Evolutionary conservation across 35 echinoderm and acorn worm species (phyloP).

Genomic region (Hemicentrotus pulcherrimus): DNA sequence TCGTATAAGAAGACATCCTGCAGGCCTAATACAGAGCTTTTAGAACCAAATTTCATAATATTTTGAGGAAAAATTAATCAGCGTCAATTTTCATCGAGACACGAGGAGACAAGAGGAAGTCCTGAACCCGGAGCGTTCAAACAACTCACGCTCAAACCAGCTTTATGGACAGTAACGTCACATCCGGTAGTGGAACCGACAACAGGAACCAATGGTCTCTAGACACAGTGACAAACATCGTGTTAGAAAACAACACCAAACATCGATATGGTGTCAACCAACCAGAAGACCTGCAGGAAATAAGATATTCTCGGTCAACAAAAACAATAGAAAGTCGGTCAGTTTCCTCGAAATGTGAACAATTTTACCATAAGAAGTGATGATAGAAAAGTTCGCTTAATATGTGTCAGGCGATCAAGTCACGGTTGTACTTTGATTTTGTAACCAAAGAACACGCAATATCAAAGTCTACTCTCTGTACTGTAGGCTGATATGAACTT

Average conservation of each 20-base stretch:
- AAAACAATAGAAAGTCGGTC: constrained; percentile 10
- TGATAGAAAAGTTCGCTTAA: background rate
- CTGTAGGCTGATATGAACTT: background rate
- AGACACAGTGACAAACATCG: background rate
- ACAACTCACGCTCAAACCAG: background rate
- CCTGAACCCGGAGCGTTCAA: background rate
- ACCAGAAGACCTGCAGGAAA: background rate
- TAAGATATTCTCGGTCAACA: background rate
- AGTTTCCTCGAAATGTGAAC: background rate
- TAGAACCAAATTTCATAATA: background rate
- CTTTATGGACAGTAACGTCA: background rate
- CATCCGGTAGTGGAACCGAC: background rate
- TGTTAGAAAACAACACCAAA: constrained; percentile 12
- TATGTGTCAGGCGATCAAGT: background rate
- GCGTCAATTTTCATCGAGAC: constrained; percentile 7
- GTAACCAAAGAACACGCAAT: background rate
- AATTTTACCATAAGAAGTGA: background rate
- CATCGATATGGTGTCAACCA: background rate
- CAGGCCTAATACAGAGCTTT: background rate
- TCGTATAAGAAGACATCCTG: too few relatives aligned
- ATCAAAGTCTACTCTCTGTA: background rate
- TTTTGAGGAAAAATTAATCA: background rate
- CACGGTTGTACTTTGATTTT: background rate
- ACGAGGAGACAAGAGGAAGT: background rate
- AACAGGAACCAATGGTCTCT: background rate